Evolutionary conservation across 2,888 invertebrate genomes (phyloP).

Genomic region (Stenolophus ochropezus): DNA sequence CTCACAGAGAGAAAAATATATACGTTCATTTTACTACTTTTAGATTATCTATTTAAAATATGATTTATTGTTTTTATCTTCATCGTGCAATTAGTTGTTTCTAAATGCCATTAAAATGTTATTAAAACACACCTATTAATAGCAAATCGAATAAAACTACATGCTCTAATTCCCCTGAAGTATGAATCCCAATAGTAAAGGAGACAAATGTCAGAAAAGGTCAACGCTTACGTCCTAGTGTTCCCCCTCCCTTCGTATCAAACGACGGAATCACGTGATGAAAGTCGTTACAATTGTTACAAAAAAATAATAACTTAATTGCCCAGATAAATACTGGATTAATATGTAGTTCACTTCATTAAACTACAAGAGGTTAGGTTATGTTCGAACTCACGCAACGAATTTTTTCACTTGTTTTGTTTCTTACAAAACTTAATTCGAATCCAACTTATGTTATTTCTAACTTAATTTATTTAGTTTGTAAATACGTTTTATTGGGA

Average conservation of each 20-base stretch:
- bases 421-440: no score
- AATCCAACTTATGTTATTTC: no score
- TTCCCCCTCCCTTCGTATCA: not conserved
- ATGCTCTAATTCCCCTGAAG: conserved; percentile 45
- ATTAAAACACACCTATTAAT: conserved; percentile 52
- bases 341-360: conserved; percentile 45
- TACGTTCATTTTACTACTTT: no score
- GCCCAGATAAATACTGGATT: conserved; percentile 43
- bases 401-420: not conserved
- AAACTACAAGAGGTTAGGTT: conserved; percentile 30
- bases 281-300: conserved; percentile 39
- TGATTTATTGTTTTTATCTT: conserved; percentile 22
- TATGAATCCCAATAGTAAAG: conserved; percentile 41
- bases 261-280: conserved; percentile 43
- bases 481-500: no score
- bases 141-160: conserved; percentile 25
- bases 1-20: not conserved
- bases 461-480: no score
- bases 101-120: conserved; percentile 49
- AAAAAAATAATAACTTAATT: conserved; percentile 53
- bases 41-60: not conserved
- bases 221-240: conserved; percentile 36
- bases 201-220: conserved; percentile 51
- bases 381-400: conserved; percentile 46
- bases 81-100: not conserved